Evolutionary conservation across 1,140 invertebrate species (phyloP).

Genomic region (Procambarus virginalis): DNA sequence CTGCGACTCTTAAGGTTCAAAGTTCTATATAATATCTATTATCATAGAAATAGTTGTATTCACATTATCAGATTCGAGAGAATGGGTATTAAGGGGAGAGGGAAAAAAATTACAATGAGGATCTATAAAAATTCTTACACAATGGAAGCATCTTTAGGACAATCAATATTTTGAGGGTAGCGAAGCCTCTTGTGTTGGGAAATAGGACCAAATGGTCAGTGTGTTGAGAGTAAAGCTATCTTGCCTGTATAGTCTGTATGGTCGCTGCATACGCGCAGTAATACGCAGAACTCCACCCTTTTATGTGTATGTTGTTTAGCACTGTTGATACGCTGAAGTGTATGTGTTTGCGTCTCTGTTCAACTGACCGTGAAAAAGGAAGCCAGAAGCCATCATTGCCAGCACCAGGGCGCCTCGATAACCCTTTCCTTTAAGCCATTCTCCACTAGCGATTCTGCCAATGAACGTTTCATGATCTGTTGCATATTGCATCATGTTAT

Average conservation of each 20-base stretch:
- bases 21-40: neutral
- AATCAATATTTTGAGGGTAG: conserved; percentile 50
- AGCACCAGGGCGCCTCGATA: neutral
- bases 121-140: conserved; percentile 4
- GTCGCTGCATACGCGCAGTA: neutral
- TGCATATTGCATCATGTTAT: neutral
- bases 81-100: neutral
- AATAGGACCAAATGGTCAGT: conserved; percentile 52
- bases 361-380: conserved; percentile 54
- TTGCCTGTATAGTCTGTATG: neutral
- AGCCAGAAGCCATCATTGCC: conserved; percentile 9
- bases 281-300: conserved; percentile 21
- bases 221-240: neutral
- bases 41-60: conserved; percentile 1
- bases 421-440: neutral
- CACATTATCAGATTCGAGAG: conserved; percentile 24
- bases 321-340: conserved; percentile 33
- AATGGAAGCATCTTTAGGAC: conserved; percentile 8
- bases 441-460: neutral
- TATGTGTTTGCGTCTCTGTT: conserved; percentile 52
- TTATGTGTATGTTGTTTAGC: conserved; percentile 39
- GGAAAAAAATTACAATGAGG: neutral
- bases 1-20: too few relatives aligned
- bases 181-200: conserved; percentile 15
- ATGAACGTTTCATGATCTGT: neutral